A percentile compares a stretch with the other conserved stretches of the same genome.
phyloP scores from a whole-genome alignment of 2,113 vertebrate species.

The Daphoenositta chrysoptera region DNA sequence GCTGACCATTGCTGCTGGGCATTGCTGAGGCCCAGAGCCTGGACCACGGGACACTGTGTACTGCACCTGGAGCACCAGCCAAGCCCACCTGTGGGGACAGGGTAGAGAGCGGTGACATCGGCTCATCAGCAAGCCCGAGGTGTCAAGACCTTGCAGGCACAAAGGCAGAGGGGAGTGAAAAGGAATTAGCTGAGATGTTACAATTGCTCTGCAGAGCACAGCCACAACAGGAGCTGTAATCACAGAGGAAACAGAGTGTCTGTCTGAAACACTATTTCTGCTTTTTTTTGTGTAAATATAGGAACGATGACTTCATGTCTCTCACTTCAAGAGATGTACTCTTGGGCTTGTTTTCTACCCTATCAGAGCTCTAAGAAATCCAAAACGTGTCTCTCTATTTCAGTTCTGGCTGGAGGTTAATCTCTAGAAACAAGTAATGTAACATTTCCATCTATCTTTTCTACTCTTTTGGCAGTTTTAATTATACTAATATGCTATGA shows the following conservation, averaged over 20 bases:
- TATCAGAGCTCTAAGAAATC: constrained; percentile 50
- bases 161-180: neutral
- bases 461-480: constrained; percentile 62
- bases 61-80: neutral
- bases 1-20: neutral
- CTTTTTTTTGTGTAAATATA: constrained; percentile 45
- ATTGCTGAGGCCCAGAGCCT: neutral
- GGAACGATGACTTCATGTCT: constrained; percentile 22
- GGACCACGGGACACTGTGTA: rapidly evolving
- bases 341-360: neutral
- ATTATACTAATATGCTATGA: constrained; percentile 69
- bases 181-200: neutral
- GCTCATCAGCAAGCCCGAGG: neutral
- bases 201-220: neutral
- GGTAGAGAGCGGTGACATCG: rapidly evolving
- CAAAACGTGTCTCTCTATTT: constrained; percentile 23
- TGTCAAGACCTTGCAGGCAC: neutral
- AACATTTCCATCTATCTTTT: constrained; percentile 71
- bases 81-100: neutral
- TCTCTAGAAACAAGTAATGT: constrained; percentile 61
- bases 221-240: neutral
- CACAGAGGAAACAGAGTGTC: constrained; percentile 34
- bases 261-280: constrained; percentile 35
- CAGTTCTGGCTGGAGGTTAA: constrained; percentile 67
- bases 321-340: neutral